Base-by-base conservation (phyloP, 2,888 invertebrate species). In the Odontomyia ornata region DNA sequence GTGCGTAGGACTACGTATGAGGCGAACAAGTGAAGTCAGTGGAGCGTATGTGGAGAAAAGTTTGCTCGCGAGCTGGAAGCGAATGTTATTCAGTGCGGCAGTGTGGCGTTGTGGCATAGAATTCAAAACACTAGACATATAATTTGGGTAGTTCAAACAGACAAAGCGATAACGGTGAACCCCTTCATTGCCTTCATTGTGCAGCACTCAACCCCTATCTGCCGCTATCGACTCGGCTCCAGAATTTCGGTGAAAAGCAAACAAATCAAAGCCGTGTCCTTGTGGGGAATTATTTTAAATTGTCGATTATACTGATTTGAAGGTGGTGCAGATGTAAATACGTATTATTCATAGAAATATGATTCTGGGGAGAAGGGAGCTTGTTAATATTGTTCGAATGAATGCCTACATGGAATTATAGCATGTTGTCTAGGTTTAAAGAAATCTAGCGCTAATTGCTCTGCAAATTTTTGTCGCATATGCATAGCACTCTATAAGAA, bases 111-210 rank as follows among this genome's bases (percentile, higher is more conserved):
- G 46, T 25, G 46, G 47, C 69, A 47, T 46, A 47, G 69, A 69
- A 47, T 69, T 46, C 30, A 69, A 69, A 69, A 69, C 69, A 69
- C 69, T 65, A 65, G 65, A 65, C 69, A 46, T 47, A 69, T 69
- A 69, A 69, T 69, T 69, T 69, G 69, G 69, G 69, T 69, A 69
- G 69, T 69, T 69, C 69, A 69, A 69, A 69, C 69, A 69, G 69
- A 69, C 69, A 69, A 46, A 69, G 46, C 69, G 69, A 69, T 47
- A 69, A 69, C 43, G 69, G 46, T 25, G 47, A 69, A 69, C 69
- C 69, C 69, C 69, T 30, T 47, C 69, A 47, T 46, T 47, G 69
- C 25, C 25, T 15, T 47, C 30, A 69, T 47, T 69, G 69, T 46
- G 18, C 13, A 9, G 60, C 46, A 23, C 9, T 27, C 47, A 21